phyloP scores from a whole-genome alignment of 2,888 invertebrate species.

The Zygaena filipendulae region DNA sequence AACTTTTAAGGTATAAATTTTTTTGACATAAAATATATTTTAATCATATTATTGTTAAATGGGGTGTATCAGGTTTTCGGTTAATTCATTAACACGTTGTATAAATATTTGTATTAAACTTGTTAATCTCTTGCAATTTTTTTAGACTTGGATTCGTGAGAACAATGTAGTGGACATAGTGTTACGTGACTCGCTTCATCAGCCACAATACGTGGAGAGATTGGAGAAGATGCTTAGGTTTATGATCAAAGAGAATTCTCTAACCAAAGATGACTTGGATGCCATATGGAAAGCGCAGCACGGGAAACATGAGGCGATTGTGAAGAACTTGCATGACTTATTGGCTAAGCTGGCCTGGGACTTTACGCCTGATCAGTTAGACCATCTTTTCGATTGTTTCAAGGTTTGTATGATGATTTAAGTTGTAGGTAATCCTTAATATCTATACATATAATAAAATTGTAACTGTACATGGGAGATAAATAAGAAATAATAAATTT shows the following conservation, averaged over 20 bases:
- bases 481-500: too few relatives aligned
- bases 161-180: conserved; percentile 96
- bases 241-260: conserved; percentile 92
- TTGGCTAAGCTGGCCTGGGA: conserved; percentile 98
- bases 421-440: too few relatives aligned
- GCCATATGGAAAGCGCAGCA: conserved; percentile 97
- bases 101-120: too few relatives aligned
- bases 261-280: conserved; percentile 92
- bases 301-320: conserved; percentile 98
- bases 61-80: too few relatives aligned
- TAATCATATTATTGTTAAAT: too few relatives aligned
- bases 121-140: conserved; percentile 17
- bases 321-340: conserved; percentile 96
- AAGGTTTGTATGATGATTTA: too few relatives aligned
- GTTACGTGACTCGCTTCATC: conserved; percentile 93
- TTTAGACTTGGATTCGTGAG: conserved; percentile 93
- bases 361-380: conserved; percentile 96
- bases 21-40: too few relatives aligned
- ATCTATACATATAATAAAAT: too few relatives aligned
- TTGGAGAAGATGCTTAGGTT: conserved; percentile 97
- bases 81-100: too few relatives aligned
- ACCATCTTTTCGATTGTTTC: conserved; percentile 97
- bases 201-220: conserved; percentile 97
- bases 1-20: too few relatives aligned
- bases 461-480: too few relatives aligned